Evolutionary conservation across 2,113 vertebrate species (phyloP).

Genomic region (Daboia siamensis): DNA sequence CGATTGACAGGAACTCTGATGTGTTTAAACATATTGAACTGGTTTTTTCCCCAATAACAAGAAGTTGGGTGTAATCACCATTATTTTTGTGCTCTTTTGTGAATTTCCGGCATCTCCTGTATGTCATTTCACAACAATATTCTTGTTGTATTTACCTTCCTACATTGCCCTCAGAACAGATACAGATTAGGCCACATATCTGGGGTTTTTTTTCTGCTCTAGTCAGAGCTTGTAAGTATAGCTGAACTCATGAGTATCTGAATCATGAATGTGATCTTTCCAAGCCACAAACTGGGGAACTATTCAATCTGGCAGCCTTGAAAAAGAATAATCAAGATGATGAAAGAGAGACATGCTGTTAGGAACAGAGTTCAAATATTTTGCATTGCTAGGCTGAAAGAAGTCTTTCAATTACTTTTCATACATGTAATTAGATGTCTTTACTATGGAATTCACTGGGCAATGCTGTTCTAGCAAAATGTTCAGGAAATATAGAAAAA

Average conservation of each 20-base stretch:
- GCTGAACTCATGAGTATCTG: neutral
- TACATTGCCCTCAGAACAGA: neutral
- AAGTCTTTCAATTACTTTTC: constrained; percentile 17
- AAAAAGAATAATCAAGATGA: constrained; percentile 20
- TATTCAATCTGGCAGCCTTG: constrained; percentile 18
- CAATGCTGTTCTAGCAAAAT: neutral
- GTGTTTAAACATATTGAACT: neutral
- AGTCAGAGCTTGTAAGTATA: constrained; percentile 7
- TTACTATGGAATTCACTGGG: constrained; percentile 1
- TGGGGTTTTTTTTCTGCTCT: neutral
- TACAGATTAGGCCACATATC: neutral
- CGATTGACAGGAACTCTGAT: neutral
- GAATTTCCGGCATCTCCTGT: neutral
- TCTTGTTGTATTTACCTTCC: neutral
- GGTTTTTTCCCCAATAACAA: neutral
- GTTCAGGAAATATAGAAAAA: neutral
- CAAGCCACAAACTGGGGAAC: neutral
- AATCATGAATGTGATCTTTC: constrained; percentile 19
- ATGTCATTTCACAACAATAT: neutral
- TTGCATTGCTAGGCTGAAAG: constrained; percentile 1
- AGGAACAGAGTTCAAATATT: constrained; percentile 24
- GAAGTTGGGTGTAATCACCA: neutral
- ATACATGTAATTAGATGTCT: neutral
- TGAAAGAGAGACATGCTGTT: constrained; percentile 14
- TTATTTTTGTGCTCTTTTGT: neutral